Evolutionary conservation across 2,888 invertebrate genomes (phyloP).

Genomic region (Lasioglossum malachurum): DNA sequence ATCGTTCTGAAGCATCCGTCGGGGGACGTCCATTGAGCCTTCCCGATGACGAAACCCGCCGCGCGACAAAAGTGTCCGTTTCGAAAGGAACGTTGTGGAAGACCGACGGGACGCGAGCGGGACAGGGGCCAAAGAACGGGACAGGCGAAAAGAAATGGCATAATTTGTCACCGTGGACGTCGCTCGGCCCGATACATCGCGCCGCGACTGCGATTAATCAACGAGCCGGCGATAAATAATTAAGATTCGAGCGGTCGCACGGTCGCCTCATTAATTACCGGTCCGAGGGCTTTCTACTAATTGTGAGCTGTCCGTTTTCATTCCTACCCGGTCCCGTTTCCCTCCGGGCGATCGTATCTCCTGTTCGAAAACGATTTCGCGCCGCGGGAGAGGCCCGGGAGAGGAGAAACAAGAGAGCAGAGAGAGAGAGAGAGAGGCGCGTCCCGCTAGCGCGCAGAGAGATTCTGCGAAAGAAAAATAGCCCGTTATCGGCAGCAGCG

Average conservation of each 20-base stretch:
- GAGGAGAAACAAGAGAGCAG: not conserved
- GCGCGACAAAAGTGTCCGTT: conserved; percentile 14
- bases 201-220: conserved; percentile 69
- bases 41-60: conserved; percentile 27
- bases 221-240: conserved; percentile 73
- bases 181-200: conserved; percentile 66
- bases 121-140: conserved; percentile 29
- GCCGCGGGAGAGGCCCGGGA: not conserved
- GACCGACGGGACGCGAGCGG: conserved; percentile 32
- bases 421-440: not conserved
- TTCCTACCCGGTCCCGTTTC: conserved; percentile 5
- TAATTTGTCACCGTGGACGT: conserved; percentile 69
- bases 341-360: conserved; percentile 32
- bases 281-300: conserved; percentile 67
- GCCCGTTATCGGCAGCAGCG: conserved; percentile 48
- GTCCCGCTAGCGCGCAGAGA: not conserved
- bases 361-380: conserved; percentile 21
- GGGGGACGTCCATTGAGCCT: not conserved
- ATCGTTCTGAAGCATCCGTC: not conserved
- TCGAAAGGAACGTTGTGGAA: conserved; percentile 50
- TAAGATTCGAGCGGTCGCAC: conserved; percentile 66
- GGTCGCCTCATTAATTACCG: conserved; percentile 70
- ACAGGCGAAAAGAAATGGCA: conserved; percentile 60
- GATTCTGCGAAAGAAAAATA: conserved; percentile 43
- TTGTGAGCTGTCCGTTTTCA: conserved; percentile 50